These are phyloP conservation scores for Hucho hucho DNA, from an alignment of 2,113 vertebrate genomes.

Conservation along the genomic window DNA sequence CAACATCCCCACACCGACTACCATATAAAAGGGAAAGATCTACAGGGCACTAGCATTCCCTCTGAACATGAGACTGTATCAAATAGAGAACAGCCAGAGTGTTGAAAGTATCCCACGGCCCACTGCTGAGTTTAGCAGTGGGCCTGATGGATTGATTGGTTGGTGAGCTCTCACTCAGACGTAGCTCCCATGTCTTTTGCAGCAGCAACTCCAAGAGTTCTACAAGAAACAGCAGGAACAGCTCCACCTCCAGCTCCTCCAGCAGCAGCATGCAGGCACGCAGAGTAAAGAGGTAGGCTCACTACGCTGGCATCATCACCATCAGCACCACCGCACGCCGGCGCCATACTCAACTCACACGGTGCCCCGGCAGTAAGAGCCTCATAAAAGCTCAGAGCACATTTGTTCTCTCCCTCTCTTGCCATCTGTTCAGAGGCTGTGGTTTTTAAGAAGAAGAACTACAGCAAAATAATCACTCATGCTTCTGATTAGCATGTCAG, in stretches of 20 bases:
- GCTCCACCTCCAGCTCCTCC: slow-evolving; percentile 97
- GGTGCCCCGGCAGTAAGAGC: background rate
- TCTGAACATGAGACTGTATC: no score
- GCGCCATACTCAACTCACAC: background rate
- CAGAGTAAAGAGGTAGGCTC: slow-evolving; percentile 96
- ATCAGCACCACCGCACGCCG: slow-evolving; percentile 21
- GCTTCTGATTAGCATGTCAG: slow-evolving; percentile 69
- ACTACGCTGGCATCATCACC: slow-evolving; percentile 77
- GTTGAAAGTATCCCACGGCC: background rate
- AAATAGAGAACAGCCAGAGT: no score
- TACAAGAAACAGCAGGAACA: slow-evolving; percentile 99
- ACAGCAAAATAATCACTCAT: slow-evolving; percentile 47
- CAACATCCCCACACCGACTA: no score
- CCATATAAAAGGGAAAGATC: no score
- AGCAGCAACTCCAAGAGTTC: slow-evolving; percentile 99
- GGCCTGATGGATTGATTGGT: background rate
- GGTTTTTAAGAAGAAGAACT: slow-evolving; percentile 42
- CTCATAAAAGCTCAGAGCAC: slow-evolving; percentile 23
- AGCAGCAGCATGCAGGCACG: slow-evolving; percentile 91
- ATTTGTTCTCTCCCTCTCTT: slow-evolving; percentile 41
- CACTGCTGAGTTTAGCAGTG: background rate
- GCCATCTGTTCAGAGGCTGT: slow-evolving; percentile 59
- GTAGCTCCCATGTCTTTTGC: slow-evolving; percentile 64
- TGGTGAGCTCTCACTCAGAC: slow-evolving; percentile 8
- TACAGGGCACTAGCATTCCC: no score